Conservation (phyloP, 1,140 invertebrate species). For the Geopemphigus sp. region DNA sequence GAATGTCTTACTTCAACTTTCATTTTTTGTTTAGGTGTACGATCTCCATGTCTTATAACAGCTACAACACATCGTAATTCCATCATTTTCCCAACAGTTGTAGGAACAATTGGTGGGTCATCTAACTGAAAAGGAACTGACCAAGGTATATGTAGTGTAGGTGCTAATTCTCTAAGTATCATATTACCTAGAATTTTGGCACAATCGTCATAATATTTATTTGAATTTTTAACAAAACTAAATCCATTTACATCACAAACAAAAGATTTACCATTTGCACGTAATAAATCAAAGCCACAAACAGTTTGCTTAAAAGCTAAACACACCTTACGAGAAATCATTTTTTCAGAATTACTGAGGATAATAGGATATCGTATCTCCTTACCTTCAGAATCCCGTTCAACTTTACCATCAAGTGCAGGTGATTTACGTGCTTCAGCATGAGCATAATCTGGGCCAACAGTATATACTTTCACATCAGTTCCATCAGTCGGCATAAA, state of each 20-base stretch:
- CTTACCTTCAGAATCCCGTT: constrained; percentile 96
- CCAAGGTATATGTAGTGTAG: constrained; percentile 94
- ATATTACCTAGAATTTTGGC: constrained; percentile 95
- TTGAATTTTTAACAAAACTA: constrained; percentile 99
- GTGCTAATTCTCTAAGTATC: constrained; percentile 89
- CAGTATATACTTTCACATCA: constrained; percentile 87
- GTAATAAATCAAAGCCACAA: constrained; percentile 97
- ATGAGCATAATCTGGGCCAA: constrained; percentile 98
- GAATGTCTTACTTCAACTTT: constrained; percentile 99
- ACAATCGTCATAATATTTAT: constrained; percentile 99
- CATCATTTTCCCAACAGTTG: constrained; percentile 99
- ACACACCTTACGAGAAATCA: constrained; percentile 98
- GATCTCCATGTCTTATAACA: constrained; percentile 97
- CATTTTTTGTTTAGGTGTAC: constrained; percentile 99
- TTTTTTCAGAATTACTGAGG: constrained; percentile 93
- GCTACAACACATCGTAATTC: constrained; percentile 96
- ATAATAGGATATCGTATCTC: constrained; percentile 96
- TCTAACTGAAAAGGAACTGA: constrained; percentile 94
- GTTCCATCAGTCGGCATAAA: constrained; percentile 99
- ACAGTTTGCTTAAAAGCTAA: constrained; percentile 98
- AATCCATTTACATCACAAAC: constrained; percentile 99
- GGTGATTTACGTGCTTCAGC: constrained; percentile 98
- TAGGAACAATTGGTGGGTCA: constrained; percentile 98
- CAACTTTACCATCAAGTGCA: constrained; percentile 96
- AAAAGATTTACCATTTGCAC: constrained; percentile 96